phyloP scores from a whole-genome alignment of 1,140 invertebrate genomes.

The Elymnias hypermnestra region DNA sequence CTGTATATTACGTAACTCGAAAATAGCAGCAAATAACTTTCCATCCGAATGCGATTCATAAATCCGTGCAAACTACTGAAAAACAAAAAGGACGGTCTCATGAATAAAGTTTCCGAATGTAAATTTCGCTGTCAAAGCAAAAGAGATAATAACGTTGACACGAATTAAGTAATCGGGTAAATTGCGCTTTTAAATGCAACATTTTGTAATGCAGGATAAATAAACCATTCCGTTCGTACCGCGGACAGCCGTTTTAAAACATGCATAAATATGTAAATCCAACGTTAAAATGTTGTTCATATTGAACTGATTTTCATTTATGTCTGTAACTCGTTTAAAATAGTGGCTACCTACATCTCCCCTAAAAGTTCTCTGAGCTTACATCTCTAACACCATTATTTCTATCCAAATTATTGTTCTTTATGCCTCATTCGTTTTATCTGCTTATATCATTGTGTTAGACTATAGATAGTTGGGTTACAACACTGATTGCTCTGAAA shows the following conservation, averaged over 20 bases:
- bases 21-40: background rate
- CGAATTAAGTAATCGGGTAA: slow-evolving; percentile 22
- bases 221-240: slow-evolving; percentile 19
- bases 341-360: too few relatives aligned
- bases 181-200: slow-evolving; percentile 15
- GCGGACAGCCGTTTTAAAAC: slow-evolving; percentile 21
- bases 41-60: background rate
- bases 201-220: slow-evolving; percentile 15
- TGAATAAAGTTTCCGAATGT: slow-evolving; percentile 14
- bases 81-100: slow-evolving; percentile 1
- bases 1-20: too few relatives aligned
- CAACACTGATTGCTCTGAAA: too few relatives aligned
- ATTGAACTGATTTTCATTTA: background rate
- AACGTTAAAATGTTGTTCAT: slow-evolving; percentile 4
- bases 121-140: slow-evolving; percentile 16
- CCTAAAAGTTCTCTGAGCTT: too few relatives aligned
- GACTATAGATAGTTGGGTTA: too few relatives aligned
- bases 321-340: background rate
- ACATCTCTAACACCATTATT: too few relatives aligned
- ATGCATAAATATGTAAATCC: slow-evolving; percentile 26
- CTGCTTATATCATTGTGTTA: too few relatives aligned
- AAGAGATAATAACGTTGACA: slow-evolving; percentile 17
- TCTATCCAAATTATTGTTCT: too few relatives aligned
- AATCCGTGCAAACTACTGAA: slow-evolving; percentile 2
- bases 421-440: too few relatives aligned